Evolutionary conservation across 64 coral and sea anemone genomes (phyloP), one percentile per base, ranked within the genome.

Genomic region (Cladopsammia gracilis): DNA sequence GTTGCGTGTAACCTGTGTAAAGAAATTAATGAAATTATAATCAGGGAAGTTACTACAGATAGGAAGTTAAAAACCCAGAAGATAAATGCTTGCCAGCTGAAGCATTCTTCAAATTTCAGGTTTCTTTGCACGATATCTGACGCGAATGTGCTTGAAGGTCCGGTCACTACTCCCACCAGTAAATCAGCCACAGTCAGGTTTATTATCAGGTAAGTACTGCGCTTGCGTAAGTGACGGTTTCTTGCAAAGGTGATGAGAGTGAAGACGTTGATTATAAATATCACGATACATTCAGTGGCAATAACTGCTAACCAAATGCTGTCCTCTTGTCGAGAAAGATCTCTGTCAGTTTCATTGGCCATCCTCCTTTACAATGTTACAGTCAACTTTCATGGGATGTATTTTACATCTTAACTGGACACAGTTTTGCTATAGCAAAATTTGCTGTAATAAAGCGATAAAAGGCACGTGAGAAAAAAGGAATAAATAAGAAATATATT

Each of bases 131-230:
- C 6, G 23, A 6, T 9, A 7, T 68, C 22, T 68, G 20, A 22
- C 23, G 0, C 1, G 3, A 14, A 46, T 45, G 47, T 72, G 4
- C 1, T 10, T 6, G 47, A 14, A 45, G 42, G 70, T 45, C 26
- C 70, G 4, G 42, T 10, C 26, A 72, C 70, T 72, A 25, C 12
- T 72, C 70, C 70, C 7, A 44, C 70, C 20, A 70, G 24, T 25
- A 70, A 77, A 53, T 77, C 74, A 23, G 74, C 49, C 16, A 52
- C 25, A 45, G 77, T 61, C 53, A 80, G 52, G 25, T 62, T 80
- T 58, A 80, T 80, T 42, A 80, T 80, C 19, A 80, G 77, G 24
- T 61, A 61, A 6, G 77, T 18, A 16, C 52, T 80, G 24, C 77
- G 77, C 54, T 80, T 80, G 77, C 77, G 53, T 7, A 60, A 12